Conservation (phyloP, 1,140 invertebrate species). For the Drosophila funebris region DNA sequence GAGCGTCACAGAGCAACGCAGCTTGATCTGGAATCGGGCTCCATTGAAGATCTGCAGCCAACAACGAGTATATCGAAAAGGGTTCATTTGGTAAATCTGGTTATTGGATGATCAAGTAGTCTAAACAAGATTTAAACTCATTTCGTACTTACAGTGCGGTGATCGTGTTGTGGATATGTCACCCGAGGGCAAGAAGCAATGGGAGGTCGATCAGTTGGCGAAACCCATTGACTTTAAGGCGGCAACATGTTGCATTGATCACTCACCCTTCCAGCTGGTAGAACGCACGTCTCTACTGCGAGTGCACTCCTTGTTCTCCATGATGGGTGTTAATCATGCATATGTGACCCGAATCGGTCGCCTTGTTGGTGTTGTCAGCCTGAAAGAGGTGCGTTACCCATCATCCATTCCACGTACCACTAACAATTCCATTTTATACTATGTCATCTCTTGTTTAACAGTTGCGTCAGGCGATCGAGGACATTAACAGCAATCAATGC, state of each 20-base stretch:
- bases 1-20: too few relatives aligned
- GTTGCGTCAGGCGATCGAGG: slow-evolving; percentile 94
- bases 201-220: slow-evolving; percentile 95
- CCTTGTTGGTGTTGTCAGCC: slow-evolving; percentile 96
- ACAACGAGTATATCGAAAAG: slow-evolving; percentile 88
- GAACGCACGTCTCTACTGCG: slow-evolving; percentile 97
- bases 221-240: slow-evolving; percentile 92
- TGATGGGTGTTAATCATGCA: slow-evolving; percentile 97
- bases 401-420: not conserved
- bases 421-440: not conserved
- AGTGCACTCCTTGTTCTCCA: slow-evolving; percentile 98
- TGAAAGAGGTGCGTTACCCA: slow-evolving; percentile 91
- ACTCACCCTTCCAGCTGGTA: slow-evolving; percentile 99
- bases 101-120: not conserved
- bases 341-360: slow-evolving; percentile 98
- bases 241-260: slow-evolving; percentile 91
- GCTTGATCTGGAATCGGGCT: slow-evolving; percentile 86
- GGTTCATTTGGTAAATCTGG: slow-evolving; percentile 85
- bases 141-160: slow-evolving; percentile 87
- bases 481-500: slow-evolving; percentile 91
- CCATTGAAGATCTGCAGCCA: slow-evolving; percentile 44
- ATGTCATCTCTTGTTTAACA: slow-evolving; percentile 79
- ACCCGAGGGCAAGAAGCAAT: slow-evolving; percentile 93
- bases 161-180: slow-evolving; percentile 97
- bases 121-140: too few relatives aligned